Percentiles rank a stretch among this genome's conserved stretches.
Conservation (phyloP, 2,888 invertebrate species). For the Acronicta aceris region DNA sequence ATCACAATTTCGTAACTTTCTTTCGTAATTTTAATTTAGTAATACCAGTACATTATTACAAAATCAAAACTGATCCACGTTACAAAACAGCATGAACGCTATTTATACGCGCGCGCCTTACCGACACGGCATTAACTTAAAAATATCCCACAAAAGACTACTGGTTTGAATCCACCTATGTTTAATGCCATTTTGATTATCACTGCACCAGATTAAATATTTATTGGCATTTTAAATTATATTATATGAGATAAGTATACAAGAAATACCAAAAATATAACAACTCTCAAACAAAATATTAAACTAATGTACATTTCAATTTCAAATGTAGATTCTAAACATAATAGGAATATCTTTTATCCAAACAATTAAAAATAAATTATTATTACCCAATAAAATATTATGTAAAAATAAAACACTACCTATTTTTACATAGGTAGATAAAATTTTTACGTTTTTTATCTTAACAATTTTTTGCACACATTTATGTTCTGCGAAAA, state of each 20-base stretch:
- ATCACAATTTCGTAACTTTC: conserved; percentile 61
- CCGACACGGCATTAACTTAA: too few relatives aligned
- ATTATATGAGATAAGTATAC: too few relatives aligned
- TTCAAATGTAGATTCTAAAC: conserved; percentile 31
- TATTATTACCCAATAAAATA: conserved; percentile 7
- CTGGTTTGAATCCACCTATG: too few relatives aligned
- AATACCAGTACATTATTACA: conserved; percentile 9
- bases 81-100: not conserved
- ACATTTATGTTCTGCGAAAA: too few relatives aligned
- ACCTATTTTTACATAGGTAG: not conserved
- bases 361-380: conserved; percentile 25
- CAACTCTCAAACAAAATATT: conserved; percentile 16
- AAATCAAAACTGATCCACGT: not conserved
- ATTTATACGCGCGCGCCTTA: too few relatives aligned
- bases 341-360: conserved; percentile 33
- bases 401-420: conserved; percentile 18
- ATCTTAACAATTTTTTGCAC: too few relatives aligned
- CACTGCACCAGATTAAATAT: too few relatives aligned
- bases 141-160: too few relatives aligned
- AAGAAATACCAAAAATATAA: conserved; percentile 16
- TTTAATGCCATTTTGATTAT: too few relatives aligned
- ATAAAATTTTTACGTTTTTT: too few relatives aligned
- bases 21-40: conserved; percentile 28
- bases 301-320: conserved; percentile 38
- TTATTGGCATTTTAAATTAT: not conserved